phyloP scores from a whole-genome alignment of 1,140 invertebrate genomes.

The roundworm (Caenorhabditis elegans) region WBcel235 BX284603.4:11373001-11373500 shows the following conservation, averaged over 20 bases:
- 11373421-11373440: constrained; percentile 84
- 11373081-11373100: constrained; percentile 30
- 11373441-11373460: constrained; percentile 84
- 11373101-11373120: constrained; percentile 26
- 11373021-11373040: too few species aligned
- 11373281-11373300: too few species aligned
- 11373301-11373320: too few species aligned
- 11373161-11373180: constrained; percentile 82
- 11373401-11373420: constrained; percentile 89
- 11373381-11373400: constrained; percentile 92
- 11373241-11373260: too few species aligned
- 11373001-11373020: too few species aligned
- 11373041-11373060: too few species aligned
- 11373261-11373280: too few species aligned
- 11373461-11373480: constrained; percentile 57
- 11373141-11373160: constrained; percentile 61
- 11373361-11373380: constrained; percentile 93
- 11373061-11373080: constrained; percentile 34
- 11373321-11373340: too few species aligned
- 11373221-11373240: background rate
- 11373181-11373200: constrained; percentile 89
- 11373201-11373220: constrained; percentile 78
- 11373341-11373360: constrained; percentile 62
- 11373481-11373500: constrained; percentile 61
- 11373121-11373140: constrained; percentile 55